Evolutionary conservation across 23 tunicate species (phyloP).

Genomic region (Oikopleura vanhoeffeni): DNA sequence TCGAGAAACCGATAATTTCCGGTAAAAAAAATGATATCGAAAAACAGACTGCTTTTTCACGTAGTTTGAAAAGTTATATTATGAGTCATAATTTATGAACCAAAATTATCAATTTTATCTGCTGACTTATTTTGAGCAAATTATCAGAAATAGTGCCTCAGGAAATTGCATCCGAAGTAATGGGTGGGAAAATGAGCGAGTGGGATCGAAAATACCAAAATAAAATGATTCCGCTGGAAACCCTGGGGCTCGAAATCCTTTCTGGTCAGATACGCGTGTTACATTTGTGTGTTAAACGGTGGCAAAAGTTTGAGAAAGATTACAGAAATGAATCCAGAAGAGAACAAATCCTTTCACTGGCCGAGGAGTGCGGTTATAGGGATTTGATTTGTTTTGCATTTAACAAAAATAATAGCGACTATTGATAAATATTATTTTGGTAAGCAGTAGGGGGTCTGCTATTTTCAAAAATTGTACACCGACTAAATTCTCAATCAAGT

Average conservation of each 20-base stretch:
- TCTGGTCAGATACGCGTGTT: background rate
- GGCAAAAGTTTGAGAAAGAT: background rate
- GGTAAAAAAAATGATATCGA: too few species aligned
- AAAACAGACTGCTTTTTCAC: too few species aligned
- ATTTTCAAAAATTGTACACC: too few species aligned
- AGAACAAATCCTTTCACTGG: background rate
- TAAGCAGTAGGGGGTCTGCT: too few species aligned
- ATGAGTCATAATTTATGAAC: too few species aligned
- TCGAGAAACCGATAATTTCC: too few species aligned
- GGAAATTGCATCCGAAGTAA: background rate
- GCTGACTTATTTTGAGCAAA: background rate
- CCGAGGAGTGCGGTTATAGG: conserved; percentile 1
- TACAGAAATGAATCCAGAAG: background rate
- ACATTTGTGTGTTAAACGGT: background rate
- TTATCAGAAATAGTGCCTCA: background rate
- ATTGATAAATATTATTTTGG: too few species aligned
- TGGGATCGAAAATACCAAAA: background rate
- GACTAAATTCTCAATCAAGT: too few species aligned
- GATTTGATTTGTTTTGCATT: too few species aligned
- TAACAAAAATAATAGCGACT: too few species aligned
- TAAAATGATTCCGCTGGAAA: background rate
- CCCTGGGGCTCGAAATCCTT: background rate
- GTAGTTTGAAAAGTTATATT: too few species aligned
- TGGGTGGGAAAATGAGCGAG: background rate
- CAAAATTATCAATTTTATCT: too few species aligned